These are phyloP conservation scores for Ceratosolen fusciceps DNA, from an alignment of 1,140 invertebrate species.

Conservation along the genomic window DNA sequence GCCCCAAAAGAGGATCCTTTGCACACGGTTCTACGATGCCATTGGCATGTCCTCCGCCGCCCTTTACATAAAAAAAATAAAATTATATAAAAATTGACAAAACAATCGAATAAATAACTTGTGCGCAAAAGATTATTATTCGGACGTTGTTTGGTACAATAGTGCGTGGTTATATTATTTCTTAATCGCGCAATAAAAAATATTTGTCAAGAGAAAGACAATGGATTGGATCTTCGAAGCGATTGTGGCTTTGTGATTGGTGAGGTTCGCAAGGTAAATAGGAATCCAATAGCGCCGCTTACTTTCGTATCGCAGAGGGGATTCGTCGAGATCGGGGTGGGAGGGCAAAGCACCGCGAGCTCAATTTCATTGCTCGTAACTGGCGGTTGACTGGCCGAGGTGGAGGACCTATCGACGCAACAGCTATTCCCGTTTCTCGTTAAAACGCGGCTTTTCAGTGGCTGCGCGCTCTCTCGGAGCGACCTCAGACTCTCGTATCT, in stretches of 20 bases:
- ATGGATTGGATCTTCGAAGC: background rate
- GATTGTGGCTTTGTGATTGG: no score
- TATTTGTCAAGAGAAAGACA: no score
- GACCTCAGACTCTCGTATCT: conserved; percentile 64
- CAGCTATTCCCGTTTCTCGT: conserved; percentile 63
- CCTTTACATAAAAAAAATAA: conserved; percentile 57
- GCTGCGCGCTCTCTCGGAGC: conserved; percentile 59
- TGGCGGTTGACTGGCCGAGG: conserved; percentile 61
- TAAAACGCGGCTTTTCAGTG: conserved; percentile 59
- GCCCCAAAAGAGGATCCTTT: conserved; percentile 66
- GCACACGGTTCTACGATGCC: conserved; percentile 66
- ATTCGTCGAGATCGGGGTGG: conserved; percentile 61
- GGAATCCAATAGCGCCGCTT: conserved; percentile 7
- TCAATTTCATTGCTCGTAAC: conserved; percentile 64
- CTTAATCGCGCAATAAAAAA: no score
- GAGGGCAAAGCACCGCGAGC: conserved; percentile 64
- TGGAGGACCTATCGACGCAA: conserved; percentile 63
- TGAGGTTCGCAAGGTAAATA: no score
- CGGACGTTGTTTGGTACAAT: no score
- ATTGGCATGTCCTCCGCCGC: conserved; percentile 67
- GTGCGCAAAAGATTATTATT: no score
- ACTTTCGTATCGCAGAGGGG: conserved; percentile 63
- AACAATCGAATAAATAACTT: no score
- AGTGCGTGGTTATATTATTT: no score
- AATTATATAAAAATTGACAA: background rate